Evolutionary conservation across 2,113 vertebrate genomes (phyloP).

Genomic region (Callipepla squamata): DNA sequence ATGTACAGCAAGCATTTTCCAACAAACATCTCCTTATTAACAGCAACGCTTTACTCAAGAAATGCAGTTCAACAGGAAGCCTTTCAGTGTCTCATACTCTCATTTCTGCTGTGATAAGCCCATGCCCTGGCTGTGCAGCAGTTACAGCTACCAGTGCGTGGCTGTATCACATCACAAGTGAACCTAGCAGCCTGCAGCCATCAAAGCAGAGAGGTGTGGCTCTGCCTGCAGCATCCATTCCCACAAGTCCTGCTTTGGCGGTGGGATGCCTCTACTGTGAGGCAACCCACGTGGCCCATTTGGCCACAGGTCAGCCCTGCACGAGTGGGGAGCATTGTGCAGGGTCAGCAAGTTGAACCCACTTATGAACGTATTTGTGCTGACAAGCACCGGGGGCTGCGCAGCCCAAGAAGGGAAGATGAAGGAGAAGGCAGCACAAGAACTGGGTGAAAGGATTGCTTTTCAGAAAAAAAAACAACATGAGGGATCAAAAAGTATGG

Average conservation of each 20-base stretch:
- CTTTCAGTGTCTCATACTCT: neutral
- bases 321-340: neutral
- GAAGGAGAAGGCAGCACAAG: constrained; percentile 23
- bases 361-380: neutral
- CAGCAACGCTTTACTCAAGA: neutral
- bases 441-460: constrained; percentile 8
- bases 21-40: neutral
- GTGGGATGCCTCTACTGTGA: neutral
- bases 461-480: neutral
- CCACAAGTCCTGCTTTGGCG: neutral
- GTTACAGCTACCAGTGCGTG: neutral
- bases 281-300: neutral
- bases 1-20: neutral
- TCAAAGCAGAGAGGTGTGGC: neutral
- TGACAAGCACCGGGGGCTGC: neutral
- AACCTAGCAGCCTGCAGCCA: neutral
- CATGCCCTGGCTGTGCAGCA: neutral
- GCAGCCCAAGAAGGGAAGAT: neutral
- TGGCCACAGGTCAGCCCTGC: constrained; percentile 27
- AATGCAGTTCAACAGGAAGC: neutral
- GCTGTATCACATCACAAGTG: neutral
- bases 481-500: neutral
- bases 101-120: neutral
- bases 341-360: accelerated
- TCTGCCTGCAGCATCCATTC: neutral